Evolutionary conservation across 2,797 vertebrate species (phyloP).

Genomic region (Manis pentadactyla): DNA sequence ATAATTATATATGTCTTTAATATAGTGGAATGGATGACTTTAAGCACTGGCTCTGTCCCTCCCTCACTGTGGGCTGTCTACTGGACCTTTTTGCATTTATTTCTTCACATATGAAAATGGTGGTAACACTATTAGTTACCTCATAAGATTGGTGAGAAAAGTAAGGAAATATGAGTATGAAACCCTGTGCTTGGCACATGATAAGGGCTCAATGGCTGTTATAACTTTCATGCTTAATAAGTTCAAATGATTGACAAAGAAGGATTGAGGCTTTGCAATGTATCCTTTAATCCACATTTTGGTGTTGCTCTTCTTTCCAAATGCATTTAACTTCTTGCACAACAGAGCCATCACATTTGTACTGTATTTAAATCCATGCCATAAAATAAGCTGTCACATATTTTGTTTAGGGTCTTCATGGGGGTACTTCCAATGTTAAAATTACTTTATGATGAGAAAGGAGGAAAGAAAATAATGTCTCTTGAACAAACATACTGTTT

Average conservation of each 20-base stretch:
- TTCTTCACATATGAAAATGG: constrained; percentile 1
- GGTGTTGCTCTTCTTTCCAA: not conserved
- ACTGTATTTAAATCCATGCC: not conserved
- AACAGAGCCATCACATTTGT: not conserved
- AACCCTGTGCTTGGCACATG: not conserved
- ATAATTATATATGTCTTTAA: not conserved
- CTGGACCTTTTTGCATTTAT: not conserved
- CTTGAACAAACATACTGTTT: not conserved
- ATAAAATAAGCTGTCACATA: not conserved
- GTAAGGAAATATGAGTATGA: not conserved
- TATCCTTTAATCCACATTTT: not conserved
- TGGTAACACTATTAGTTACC: not conserved
- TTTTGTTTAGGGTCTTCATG: not conserved
- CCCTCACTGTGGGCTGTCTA: not conserved
- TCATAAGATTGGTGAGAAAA: not conserved
- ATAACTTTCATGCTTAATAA: not conserved
- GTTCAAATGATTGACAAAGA: not conserved
- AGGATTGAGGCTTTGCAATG: not conserved
- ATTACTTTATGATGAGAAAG: not conserved
- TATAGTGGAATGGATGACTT: not conserved
- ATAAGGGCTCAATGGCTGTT: not conserved
- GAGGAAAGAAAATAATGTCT: not conserved
- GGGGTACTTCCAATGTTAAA: not conserved
- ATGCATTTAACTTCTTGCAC: not conserved
- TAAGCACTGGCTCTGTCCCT: not conserved